phyloP scores from a whole-genome alignment of 2,113 vertebrate genomes.

The Eira barbara region DNA sequence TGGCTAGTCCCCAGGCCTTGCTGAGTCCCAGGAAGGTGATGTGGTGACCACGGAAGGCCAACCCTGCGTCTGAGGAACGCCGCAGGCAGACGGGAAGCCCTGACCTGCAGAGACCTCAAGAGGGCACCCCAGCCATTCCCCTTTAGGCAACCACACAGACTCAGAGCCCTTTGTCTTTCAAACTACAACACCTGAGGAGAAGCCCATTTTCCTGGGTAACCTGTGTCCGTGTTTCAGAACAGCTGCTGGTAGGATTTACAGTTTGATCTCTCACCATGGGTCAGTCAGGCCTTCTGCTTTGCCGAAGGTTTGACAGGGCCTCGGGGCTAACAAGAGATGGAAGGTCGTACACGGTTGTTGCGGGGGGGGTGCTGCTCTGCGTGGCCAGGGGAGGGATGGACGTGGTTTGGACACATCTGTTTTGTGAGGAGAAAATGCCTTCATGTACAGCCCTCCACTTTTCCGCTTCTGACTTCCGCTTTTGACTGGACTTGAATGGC shows the following conservation, averaged over 20 bases:
- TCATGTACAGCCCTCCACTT: neutral
- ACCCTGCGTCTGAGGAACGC: too few species aligned
- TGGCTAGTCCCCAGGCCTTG: neutral
- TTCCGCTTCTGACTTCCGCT: neutral
- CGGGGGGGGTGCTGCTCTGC: neutral
- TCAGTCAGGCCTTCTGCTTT: neutral
- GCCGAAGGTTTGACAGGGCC: neutral
- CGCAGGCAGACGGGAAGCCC: neutral
- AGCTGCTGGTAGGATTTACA: neutral
- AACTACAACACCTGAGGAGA: neutral
- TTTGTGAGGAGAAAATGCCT: neutral
- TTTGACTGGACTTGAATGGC: neutral
- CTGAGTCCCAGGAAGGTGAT: neutral
- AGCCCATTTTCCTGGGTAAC: neutral
- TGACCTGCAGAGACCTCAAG: conserved; percentile 1
- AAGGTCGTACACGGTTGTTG: neutral
- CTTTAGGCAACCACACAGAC: neutral
- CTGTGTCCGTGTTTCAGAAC: neutral
- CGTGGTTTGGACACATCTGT: neutral
- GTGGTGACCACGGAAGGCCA: neutral
- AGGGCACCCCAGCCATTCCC: neutral
- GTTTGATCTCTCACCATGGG: neutral
- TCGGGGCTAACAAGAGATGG: neutral
- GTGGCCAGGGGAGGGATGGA: neutral
- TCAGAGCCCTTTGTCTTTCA: neutral